These are phyloP conservation scores for Chaetogeoica ovagalla DNA, from an alignment of 2,888 invertebrate species.

Conservation along the genomic window DNA sequence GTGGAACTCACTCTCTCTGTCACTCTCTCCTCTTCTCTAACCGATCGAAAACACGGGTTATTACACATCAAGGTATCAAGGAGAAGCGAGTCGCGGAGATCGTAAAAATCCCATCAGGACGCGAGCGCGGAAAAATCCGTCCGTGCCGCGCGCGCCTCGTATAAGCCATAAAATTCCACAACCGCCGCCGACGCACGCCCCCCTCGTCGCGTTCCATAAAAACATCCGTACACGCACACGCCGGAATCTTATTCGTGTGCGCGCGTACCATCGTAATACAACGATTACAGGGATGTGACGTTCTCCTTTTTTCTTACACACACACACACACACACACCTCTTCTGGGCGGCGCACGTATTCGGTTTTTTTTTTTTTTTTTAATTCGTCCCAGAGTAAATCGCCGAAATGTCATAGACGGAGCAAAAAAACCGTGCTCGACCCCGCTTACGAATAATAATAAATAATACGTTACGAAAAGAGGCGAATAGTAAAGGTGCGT, in stretches of 20 bases:
- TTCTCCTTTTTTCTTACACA: not conserved
- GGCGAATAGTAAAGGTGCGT: too few species aligned
- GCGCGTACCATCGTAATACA: not conserved
- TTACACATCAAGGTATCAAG: constrained; percentile 50
- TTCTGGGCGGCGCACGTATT: too few species aligned
- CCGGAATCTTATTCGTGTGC: too few species aligned
- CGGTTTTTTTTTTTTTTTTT: too few species aligned
- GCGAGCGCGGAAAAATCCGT: constrained; percentile 46
- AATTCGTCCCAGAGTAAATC: too few species aligned
- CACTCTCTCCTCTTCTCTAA: too few species aligned
- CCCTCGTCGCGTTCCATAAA: not conserved
- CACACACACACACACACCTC: too few species aligned
- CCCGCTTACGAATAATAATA: too few species aligned
- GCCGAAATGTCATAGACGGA: too few species aligned
- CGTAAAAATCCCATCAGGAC: constrained; percentile 51
- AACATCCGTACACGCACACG: too few species aligned
- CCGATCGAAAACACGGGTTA: constrained; percentile 52
- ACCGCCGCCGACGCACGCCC: not conserved
- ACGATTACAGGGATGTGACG: constrained; percentile 6
- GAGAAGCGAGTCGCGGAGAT: constrained; percentile 1
- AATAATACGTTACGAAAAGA: too few species aligned
- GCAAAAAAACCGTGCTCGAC: too few species aligned
- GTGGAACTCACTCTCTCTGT: constrained; percentile 15
- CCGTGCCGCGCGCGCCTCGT: constrained; percentile 35
- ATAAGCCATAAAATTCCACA: constrained; percentile 44